Evolutionary conservation across 2,797 vertebrate genomes (phyloP), one percentile per base, ranked within the genome.

Genomic region (Hozukius guyotensis): DNA sequence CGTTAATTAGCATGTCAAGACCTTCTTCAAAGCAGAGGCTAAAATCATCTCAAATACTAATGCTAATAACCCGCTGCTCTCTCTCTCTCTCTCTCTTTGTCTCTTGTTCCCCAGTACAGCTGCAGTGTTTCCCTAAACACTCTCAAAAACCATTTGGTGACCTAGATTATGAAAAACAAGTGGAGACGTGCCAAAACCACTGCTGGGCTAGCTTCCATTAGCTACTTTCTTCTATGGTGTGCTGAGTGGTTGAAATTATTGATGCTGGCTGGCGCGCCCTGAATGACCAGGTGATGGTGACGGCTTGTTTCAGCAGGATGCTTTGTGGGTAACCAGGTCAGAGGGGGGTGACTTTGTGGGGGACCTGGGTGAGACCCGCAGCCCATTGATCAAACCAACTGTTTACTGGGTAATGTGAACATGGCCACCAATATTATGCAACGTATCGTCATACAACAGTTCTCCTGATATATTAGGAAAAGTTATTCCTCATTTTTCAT

Each of bases 161-260:
- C 89, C 86, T 84, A 88, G 74, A 84, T 90, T 85, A 49, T 36
- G 69, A 82, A 80, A 82, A 85, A 80, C 67, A 80, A 81, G 72
- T 53, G 71, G 60, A 77, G 52, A 57, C 3, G 25, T 64, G 82
- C 85, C 86, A 87, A 87, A 75, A 76, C 27, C 56, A 52, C 60
- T 42, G 60, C 76, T 55, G 66, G 77, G 72, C 72, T 62, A 13
- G 24, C 20, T 27, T 85, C 75, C 79, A 70, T 83, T 84, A 72
- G 74, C 75, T 59, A 16, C 72, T 22, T 72, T 25, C 2, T 52
- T 75, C 18, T 65, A 38, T 32, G 27, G 6, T 27, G 27, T 4
- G 24, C 36, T 69, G 66, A 83, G 72, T 32, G 69, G 56, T 53
- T 84, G 16, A 72, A 78, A 84, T 67, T 25, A 81, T 46, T 66